These are phyloP conservation scores for Cybosia mesomella DNA, from an alignment of 2,888 invertebrate genomes.

Conservation along the genomic window DNA sequence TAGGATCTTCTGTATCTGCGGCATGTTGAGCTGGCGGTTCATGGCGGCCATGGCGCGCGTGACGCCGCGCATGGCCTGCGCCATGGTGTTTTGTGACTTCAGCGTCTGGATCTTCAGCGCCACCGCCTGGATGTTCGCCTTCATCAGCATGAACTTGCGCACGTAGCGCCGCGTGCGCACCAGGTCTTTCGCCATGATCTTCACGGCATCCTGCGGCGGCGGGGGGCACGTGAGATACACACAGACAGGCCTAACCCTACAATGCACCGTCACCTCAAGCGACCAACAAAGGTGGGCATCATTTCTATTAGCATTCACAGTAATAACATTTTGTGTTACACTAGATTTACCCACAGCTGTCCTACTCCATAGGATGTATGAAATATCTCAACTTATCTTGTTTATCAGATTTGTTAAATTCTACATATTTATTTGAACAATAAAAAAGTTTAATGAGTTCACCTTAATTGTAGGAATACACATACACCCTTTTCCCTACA, in stretches of 20 bases:
- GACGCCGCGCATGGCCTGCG: slow-evolving; percentile 99
- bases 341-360: neutral
- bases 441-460: too few species aligned
- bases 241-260: too few species aligned
- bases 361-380: neutral
- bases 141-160: slow-evolving; percentile 99
- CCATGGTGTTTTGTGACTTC: slow-evolving; percentile 99
- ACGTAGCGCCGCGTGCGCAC: slow-evolving; percentile 98
- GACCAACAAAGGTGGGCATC: neutral
- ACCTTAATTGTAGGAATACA: too few species aligned
- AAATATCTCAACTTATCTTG: neutral
- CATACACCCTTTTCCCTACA: too few species aligned
- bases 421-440: too few species aligned
- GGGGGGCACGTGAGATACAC: neutral
- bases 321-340: neutral
- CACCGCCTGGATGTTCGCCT: slow-evolving; percentile 99
- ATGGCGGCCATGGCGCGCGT: slow-evolving; percentile 99
- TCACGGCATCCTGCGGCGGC: slow-evolving; percentile 98
- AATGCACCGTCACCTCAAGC: too few species aligned
- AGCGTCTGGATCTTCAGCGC: slow-evolving; percentile 99
- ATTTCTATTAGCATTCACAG: too few species aligned
- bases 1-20: slow-evolving; percentile 98
- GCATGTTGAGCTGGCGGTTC: slow-evolving; percentile 98
- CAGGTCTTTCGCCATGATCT: slow-evolving; percentile 99
- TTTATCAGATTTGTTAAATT: too few species aligned